Percentiles rank a stretch among this genome's conserved stretches.
These are phyloP conservation scores for Polypedilum vanderplanki DNA, from an alignment of 1,140 invertebrate genomes.

Conservation along the genomic window DNA sequence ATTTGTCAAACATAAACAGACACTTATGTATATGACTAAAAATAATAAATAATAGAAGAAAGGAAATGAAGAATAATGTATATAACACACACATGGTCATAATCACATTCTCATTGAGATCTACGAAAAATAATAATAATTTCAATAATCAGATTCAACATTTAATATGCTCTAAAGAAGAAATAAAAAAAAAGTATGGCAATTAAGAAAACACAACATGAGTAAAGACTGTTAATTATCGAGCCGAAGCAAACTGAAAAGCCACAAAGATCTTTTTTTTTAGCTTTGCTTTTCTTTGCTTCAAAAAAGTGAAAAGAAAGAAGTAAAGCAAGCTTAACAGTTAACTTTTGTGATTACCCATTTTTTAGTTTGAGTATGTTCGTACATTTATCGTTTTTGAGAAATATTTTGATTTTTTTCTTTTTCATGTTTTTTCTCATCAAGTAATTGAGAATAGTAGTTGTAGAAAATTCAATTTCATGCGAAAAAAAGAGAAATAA, in stretches of 20 bases:
- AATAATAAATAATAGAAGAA: too few species aligned
- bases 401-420: slow-evolving; percentile 20
- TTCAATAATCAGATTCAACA: not conserved
- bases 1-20: slow-evolving; percentile 12
- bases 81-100: not conserved
- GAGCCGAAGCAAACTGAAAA: not conserved
- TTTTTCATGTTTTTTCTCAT: not conserved
- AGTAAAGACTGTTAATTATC: slow-evolving; percentile 19
- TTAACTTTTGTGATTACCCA: slow-evolving; percentile 1
- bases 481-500: not conserved
- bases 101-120: slow-evolving; percentile 13
- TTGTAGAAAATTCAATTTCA: not conserved
- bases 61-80: too few species aligned
- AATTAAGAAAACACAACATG: not conserved
- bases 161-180: not conserved
- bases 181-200: slow-evolving; percentile 1
- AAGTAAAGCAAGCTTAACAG: slow-evolving; percentile 8
- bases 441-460: too few species aligned
- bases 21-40: not conserved
- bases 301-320: not conserved
- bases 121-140: too few species aligned
- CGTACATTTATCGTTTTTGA: not conserved
- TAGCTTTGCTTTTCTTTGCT: not conserved
- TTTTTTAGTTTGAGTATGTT: not conserved
- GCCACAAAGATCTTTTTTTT: not conserved